Evolutionary conservation across 2,888 invertebrate genomes (phyloP).

Genomic region (Melinopterus prodromus): DNA sequence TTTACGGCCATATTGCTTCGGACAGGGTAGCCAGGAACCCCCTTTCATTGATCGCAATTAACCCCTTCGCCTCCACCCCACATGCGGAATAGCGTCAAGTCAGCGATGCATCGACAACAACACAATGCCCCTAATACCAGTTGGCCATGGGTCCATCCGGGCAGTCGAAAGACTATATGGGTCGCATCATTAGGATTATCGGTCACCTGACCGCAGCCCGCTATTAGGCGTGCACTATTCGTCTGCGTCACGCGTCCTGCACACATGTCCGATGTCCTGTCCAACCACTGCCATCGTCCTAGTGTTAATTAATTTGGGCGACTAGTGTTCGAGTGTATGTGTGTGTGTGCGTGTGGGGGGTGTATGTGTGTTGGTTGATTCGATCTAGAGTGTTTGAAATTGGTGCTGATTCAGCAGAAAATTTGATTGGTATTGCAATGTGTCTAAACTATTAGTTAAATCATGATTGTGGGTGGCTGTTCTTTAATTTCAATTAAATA

Average conservation of each 20-base stretch:
- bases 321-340: too few relatives aligned
- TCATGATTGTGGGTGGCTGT: too few relatives aligned
- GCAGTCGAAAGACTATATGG: not conserved
- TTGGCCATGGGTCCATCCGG: conserved; percentile 4
- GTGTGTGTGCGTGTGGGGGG: too few relatives aligned
- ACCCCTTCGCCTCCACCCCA: not conserved
- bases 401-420: too few relatives aligned
- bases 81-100: not conserved
- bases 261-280: conserved; percentile 22
- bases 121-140: conserved; percentile 4
- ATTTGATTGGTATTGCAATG: too few relatives aligned
- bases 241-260: conserved; percentile 8
- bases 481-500: too few relatives aligned
- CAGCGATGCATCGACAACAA: conserved; percentile 17
- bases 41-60: not conserved
- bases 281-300: conserved; percentile 12
- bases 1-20: not conserved
- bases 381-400: too few relatives aligned
- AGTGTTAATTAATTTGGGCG: not conserved
- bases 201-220: conserved; percentile 20
- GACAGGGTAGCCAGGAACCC: not conserved
- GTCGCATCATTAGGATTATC: conserved; percentile 19
- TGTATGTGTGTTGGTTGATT: too few relatives aligned
- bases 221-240: conserved; percentile 16
- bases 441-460: too few relatives aligned